Percentiles rank a stretch among this genome's conserved stretches.
These are phyloP conservation scores for Tiaroga cobitis DNA, from an alignment of 2,797 vertebrate species.

Conservation along the genomic window DNA sequence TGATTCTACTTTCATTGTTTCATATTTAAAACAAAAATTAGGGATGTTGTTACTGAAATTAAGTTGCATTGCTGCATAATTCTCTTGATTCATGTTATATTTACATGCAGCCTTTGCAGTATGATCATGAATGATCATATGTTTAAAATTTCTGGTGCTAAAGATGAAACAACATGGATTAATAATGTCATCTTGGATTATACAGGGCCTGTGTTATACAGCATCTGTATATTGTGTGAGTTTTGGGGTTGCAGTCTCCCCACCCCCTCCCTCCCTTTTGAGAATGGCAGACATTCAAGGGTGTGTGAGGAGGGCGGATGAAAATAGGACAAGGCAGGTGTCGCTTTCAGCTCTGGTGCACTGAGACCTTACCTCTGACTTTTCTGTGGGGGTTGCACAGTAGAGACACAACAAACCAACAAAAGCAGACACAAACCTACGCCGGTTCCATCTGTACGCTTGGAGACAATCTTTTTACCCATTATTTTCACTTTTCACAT, in stretches of 20 bases:
- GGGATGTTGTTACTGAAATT: too few species aligned
- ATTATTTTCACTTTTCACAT: background rate
- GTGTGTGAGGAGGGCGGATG: constrained; percentile 66
- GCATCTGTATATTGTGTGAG: constrained; percentile 20
- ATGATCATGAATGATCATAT: background rate
- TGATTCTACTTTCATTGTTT: background rate
- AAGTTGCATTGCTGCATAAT: background rate
- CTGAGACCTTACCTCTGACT: constrained; percentile 76
- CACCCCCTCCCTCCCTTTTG: constrained; percentile 47
- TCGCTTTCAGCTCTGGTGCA: constrained; percentile 74
- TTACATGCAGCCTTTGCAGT: background rate
- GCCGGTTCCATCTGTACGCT: background rate
- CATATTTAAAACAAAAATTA: background rate
- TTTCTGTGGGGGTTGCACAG: constrained; percentile 66
- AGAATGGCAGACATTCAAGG: constrained; percentile 69
- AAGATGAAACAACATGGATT: background rate
- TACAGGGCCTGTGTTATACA: background rate
- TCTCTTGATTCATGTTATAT: background rate
- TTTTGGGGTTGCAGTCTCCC: constrained; percentile 17
- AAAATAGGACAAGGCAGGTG: constrained; percentile 82
- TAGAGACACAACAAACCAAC: constrained; percentile 24
- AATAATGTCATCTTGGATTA: background rate
- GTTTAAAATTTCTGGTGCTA: background rate
- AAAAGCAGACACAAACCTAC: constrained; percentile 13
- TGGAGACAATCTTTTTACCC: background rate